Conservation (phyloP, 2,888 invertebrate species). For the Trissolcus japonicus region DNA sequence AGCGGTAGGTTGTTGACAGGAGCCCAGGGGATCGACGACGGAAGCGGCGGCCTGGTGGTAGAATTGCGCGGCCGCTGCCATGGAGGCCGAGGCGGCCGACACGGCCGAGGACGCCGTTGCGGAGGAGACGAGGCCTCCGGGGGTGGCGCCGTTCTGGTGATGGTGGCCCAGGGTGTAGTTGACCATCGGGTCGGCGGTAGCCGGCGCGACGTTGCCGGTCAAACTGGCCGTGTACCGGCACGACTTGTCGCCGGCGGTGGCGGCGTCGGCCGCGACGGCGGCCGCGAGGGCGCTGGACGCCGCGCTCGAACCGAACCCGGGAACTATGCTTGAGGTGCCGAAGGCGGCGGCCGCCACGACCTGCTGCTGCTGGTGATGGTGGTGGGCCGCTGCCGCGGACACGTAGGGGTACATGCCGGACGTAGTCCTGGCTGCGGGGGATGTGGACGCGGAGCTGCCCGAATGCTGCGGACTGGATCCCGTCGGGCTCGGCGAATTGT, state of each 20-base stretch:
- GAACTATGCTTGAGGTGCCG: slow-evolving; percentile 82
- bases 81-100: slow-evolving; percentile 82
- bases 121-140: slow-evolving; percentile 72
- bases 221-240: slow-evolving; percentile 86
- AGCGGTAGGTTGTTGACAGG: slow-evolving; percentile 86
- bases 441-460: slow-evolving; percentile 82
- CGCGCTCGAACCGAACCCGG: slow-evolving; percentile 79
- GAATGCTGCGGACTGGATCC: slow-evolving; percentile 85
- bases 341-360: slow-evolving; percentile 81
- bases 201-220: slow-evolving; percentile 79
- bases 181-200: slow-evolving; percentile 85
- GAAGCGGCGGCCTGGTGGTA: slow-evolving; percentile 90
- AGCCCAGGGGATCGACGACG: slow-evolving; percentile 88
- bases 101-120: slow-evolving; percentile 82
- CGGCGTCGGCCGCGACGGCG: slow-evolving; percentile 82
- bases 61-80: slow-evolving; percentile 88
- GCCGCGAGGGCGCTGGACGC: slow-evolving; percentile 79
- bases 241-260: slow-evolving; percentile 85
- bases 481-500: slow-evolving; percentile 80
- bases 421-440: slow-evolving; percentile 79
- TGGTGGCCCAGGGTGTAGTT: slow-evolving; percentile 87
- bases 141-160: slow-evolving; percentile 82
- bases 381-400: slow-evolving; percentile 82
- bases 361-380: slow-evolving; percentile 85
- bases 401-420: slow-evolving; percentile 96